Conservation (phyloP, 2,888 invertebrate species). For the Anticlea derivata region DNA sequence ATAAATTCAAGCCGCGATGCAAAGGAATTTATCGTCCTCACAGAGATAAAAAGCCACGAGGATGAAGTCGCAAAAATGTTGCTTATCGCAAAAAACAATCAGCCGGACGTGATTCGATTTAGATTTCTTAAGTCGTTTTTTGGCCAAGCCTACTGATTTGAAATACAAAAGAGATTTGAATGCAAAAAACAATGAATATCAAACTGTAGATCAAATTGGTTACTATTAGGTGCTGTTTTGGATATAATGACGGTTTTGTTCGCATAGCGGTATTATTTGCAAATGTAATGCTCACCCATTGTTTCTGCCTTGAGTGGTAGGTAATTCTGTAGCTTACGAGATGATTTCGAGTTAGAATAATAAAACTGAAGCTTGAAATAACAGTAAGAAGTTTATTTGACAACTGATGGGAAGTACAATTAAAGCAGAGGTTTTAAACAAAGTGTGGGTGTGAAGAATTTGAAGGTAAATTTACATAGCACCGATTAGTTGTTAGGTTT, state of each 20-base stretch:
- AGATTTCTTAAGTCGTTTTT: slow-evolving; percentile 62
- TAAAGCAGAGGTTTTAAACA: slow-evolving; percentile 39
- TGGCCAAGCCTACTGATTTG: slow-evolving; percentile 47
- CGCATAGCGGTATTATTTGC: slow-evolving; percentile 49
- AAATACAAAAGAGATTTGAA: slow-evolving; percentile 62
- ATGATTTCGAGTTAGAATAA: slow-evolving; percentile 34
- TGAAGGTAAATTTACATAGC: slow-evolving; percentile 40
- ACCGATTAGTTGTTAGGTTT: slow-evolving; percentile 38
- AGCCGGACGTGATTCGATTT: slow-evolving; percentile 74
- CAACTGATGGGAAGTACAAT: slow-evolving; percentile 51
- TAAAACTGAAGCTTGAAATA: slow-evolving; percentile 24
- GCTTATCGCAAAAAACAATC: slow-evolving; percentile 65
- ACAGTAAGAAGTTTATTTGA: slow-evolving; percentile 42
- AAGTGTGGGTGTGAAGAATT: slow-evolving; percentile 46
- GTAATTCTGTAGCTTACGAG: slow-evolving; percentile 38
- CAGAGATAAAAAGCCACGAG: slow-evolving; percentile 33
- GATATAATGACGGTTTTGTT: slow-evolving; percentile 46
- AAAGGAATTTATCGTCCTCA: slow-evolving; percentile 36
- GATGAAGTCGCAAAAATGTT: slow-evolving; percentile 47
- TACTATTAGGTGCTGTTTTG: slow-evolving; percentile 45
- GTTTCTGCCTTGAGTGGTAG: slow-evolving; percentile 34
- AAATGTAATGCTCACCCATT: slow-evolving; percentile 41
- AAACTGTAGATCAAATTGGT: slow-evolving; percentile 58
- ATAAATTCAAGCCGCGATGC: slow-evolving; percentile 33
- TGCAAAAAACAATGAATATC: slow-evolving; percentile 57